Conservation (phyloP, 2,888 invertebrate species). For the Lasioglossum zephyrum region DNA sequence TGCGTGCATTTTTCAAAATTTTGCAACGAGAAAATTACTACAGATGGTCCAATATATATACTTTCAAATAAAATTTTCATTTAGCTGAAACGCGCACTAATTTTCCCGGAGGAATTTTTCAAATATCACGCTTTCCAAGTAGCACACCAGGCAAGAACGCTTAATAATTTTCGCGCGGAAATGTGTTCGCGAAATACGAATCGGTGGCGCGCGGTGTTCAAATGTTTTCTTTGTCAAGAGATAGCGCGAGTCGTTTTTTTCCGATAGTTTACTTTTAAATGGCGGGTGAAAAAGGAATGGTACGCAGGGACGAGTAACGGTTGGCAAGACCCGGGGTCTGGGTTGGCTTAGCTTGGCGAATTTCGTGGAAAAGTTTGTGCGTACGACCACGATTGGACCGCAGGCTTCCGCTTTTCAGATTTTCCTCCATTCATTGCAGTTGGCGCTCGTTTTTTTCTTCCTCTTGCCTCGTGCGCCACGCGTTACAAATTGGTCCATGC, state of each 20-base stretch:
- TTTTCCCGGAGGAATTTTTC: neutral
- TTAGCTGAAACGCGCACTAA: neutral
- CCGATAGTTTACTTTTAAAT: slow-evolving; percentile 1
- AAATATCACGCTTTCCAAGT: neutral
- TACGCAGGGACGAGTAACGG: slow-evolving; percentile 11
- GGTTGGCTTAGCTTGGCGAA: neutral
- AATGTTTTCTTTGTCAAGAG: slow-evolving; percentile 1
- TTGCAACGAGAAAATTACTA: neutral
- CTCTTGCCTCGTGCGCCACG: slow-evolving; percentile 47
- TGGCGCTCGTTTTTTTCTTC: slow-evolving; percentile 36
- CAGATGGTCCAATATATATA: neutral
- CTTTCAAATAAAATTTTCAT: neutral
- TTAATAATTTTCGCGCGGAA: neutral
- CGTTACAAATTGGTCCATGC: slow-evolving; percentile 80
- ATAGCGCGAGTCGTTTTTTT: neutral
- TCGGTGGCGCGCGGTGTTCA: neutral
- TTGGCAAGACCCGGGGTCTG: slow-evolving; percentile 40
- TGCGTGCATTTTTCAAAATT: too few species aligned
- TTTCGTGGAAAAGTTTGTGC: slow-evolving; percentile 53
- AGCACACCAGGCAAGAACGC: neutral
- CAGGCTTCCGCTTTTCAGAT: slow-evolving; percentile 48
- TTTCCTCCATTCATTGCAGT: slow-evolving; percentile 47
- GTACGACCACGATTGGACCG: slow-evolving; percentile 51
- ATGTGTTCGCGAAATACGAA: neutral
- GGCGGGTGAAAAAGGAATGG: neutral